A percentile compares a stretch with the other conserved stretches of the same genome.
Conservation (phyloP, 2,888 invertebrate species). For the Agonopterix alstromeriana region DNA sequence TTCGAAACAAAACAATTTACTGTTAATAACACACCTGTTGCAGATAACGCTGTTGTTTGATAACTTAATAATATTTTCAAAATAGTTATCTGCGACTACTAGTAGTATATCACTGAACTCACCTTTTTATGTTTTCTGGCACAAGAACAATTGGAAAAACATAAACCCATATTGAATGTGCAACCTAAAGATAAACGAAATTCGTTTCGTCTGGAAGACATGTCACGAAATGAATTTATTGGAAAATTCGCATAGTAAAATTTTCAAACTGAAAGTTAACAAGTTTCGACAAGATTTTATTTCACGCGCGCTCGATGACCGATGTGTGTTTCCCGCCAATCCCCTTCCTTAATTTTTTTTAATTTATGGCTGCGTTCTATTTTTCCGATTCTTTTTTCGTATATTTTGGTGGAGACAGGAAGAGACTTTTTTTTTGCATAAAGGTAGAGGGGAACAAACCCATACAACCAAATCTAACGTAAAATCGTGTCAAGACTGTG, state of each 20-base stretch:
- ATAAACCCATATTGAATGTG: constrained; percentile 47
- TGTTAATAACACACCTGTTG: too few species aligned
- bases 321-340: background rate
- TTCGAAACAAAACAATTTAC: background rate
- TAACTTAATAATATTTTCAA: too few species aligned
- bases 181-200: constrained; percentile 22
- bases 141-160: constrained; percentile 46
- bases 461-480: too few species aligned
- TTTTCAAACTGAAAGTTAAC: constrained; percentile 14
- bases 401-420: too few species aligned
- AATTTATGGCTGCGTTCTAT: constrained; percentile 1
- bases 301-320: background rate
- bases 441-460: too few species aligned
- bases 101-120: constrained; percentile 10
- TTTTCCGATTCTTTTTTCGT: too few species aligned
- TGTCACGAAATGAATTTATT: constrained; percentile 17
- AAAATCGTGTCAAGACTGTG: too few species aligned
- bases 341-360: constrained; percentile 13
- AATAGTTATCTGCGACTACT: too few species aligned
- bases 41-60: too few species aligned
- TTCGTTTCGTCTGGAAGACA: constrained; percentile 27
- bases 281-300: constrained; percentile 31
- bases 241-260: constrained; percentile 2
- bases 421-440: too few species aligned
- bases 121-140: constrained; percentile 31